phyloP scores from a whole-genome alignment of 92 coral and sea anemone genomes.

The Bergia puertoricense region DNA sequence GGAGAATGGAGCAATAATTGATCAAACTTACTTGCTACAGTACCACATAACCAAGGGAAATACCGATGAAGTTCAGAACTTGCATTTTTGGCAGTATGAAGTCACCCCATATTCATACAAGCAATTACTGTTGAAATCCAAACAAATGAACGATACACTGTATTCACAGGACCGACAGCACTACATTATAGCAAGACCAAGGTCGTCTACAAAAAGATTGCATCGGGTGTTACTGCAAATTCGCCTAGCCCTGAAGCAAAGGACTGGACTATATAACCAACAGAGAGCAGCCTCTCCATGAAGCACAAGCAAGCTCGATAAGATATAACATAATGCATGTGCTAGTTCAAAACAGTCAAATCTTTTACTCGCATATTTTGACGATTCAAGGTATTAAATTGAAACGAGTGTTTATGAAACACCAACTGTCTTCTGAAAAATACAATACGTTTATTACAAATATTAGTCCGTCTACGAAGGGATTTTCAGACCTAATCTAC shows the following conservation, averaged over 20 bases:
- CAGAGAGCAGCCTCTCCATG: conserved; percentile 52
- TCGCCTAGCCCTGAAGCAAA: conserved; percentile 37
- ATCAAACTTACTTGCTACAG: conserved; percentile 16
- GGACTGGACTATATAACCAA: conserved; percentile 53
- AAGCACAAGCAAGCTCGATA: conserved; percentile 40
- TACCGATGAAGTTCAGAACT: conserved; percentile 38
- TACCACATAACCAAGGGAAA: conserved; percentile 26
- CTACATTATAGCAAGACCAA: conserved; percentile 55
- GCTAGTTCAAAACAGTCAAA: too few species aligned
- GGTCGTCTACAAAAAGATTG: conserved; percentile 42
- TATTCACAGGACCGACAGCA: conserved; percentile 57
- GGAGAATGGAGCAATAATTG: too few species aligned
- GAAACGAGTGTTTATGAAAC: too few species aligned
- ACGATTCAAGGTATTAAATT: too few species aligned
- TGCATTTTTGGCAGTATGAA: conserved; percentile 50
- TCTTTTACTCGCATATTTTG: too few species aligned
- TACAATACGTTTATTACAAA: too few species aligned
- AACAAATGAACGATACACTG: conserved; percentile 41
- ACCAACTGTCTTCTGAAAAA: too few species aligned
- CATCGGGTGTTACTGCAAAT: conserved; percentile 32
- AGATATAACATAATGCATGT: too few species aligned
- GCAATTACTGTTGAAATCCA: conserved; percentile 44
- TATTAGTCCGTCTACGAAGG: too few species aligned
- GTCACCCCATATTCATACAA: conserved; percentile 58
- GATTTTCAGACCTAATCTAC: too few species aligned